These are phyloP conservation scores for Erythrolamprus reginae DNA, from an alignment of 2,113 vertebrate species.

Conservation along the genomic window DNA sequence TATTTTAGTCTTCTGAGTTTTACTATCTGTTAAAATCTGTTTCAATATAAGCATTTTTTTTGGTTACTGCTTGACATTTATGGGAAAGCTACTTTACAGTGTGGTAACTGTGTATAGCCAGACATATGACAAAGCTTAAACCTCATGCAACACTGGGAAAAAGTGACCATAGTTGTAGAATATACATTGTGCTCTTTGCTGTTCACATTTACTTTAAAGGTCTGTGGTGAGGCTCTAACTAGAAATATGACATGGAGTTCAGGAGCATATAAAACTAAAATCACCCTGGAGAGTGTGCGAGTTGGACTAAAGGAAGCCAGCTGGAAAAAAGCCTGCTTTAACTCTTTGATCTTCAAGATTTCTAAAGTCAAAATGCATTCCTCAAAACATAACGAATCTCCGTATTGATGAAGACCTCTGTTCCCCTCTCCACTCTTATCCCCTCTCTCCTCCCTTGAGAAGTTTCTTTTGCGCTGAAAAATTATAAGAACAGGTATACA, in stretches of 20 bases:
- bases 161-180: constrained; percentile 31
- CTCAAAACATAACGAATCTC: background rate
- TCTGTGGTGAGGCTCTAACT: background rate
- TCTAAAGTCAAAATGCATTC: background rate
- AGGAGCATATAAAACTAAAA: background rate
- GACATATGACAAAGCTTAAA: constrained; percentile 65
- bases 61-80: constrained; percentile 68
- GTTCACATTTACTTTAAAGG: constrained; percentile 30
- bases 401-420: background rate
- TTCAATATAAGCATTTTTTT: constrained; percentile 68
- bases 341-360: background rate
- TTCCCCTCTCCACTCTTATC: background rate
- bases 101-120: constrained; percentile 55
- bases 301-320: background rate
- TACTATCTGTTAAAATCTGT: constrained; percentile 71
- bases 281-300: background rate
- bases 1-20: constrained; percentile 69
- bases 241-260: background rate
- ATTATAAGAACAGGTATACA: background rate
- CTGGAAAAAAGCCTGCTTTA: background rate
- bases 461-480: background rate
- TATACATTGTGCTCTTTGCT: constrained; percentile 39
- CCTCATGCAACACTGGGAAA: constrained; percentile 50
- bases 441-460: background rate
- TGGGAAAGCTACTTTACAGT: constrained; percentile 57